A percentile compares a stretch with the other conserved stretches of the same genome.
These are phyloP conservation scores for Oscheius onirici DNA, from an alignment of 2,888 invertebrate species.

Conservation along the genomic window DNA sequence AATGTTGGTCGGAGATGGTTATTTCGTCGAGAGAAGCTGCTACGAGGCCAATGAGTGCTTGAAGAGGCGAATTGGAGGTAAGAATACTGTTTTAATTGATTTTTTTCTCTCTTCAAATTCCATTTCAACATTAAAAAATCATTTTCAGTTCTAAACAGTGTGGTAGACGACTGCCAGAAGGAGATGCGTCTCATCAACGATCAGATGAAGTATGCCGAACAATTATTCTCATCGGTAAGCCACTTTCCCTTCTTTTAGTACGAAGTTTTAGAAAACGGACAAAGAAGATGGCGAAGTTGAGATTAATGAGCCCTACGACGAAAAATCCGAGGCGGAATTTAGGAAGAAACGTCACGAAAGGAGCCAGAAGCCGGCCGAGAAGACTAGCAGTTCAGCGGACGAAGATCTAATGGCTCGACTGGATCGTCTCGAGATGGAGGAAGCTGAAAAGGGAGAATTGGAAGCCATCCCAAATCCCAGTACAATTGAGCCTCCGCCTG, in stretches of 20 bases:
- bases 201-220: slow-evolving; percentile 22
- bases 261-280: not conserved
- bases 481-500: slow-evolving; percentile 20
- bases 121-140: no score
- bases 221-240: slow-evolving; percentile 5
- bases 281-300: slow-evolving; percentile 20
- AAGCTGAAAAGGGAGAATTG: slow-evolving; percentile 8
- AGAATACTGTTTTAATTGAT: not conserved
- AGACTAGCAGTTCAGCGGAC: not conserved
- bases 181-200: slow-evolving; percentile 25
- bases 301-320: slow-evolving; percentile 28
- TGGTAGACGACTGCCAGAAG: slow-evolving; percentile 19
- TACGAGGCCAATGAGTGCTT: slow-evolving; percentile 26
- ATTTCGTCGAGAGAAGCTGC: slow-evolving; percentile 30
- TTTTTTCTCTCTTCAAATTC: no score
- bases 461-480: not conserved
- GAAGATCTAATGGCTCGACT: not conserved
- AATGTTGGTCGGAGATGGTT: slow-evolving; percentile 27
- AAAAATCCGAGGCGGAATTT: slow-evolving; percentile 28
- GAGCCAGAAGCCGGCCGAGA: not conserved
- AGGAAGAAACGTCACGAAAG: not conserved
- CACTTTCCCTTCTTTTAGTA: not conserved
- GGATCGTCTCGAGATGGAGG: slow-evolving; percentile 16
- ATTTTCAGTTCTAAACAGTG: slow-evolving; percentile 23
- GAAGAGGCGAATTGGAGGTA: slow-evolving; percentile 9